Base-by-base conservation (phyloP, 2,888 invertebrate species). In the Eulithis testata region DNA sequence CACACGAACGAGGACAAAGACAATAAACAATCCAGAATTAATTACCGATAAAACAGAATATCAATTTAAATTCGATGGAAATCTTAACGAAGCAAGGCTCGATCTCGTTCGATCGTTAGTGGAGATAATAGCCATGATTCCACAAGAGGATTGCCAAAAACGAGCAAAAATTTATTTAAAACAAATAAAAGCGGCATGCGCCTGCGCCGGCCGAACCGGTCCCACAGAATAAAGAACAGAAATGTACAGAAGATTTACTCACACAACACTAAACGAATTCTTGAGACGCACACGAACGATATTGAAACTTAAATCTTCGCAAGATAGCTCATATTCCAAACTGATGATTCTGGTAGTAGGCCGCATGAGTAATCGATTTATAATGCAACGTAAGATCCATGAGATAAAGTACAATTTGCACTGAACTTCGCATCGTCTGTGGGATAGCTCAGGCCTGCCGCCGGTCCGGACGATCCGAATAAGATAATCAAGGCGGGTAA, bases 171-270 rank as follows among this genome's bases (percentile, higher is more conserved):
- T 86, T 83, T 86, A 84, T 87, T 84, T 87, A 91, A 91, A 91
- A 85, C 90, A 92, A 93, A 93, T 90, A 91, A 91, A 92, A 87
- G 80, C 85, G 84, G 85, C 88, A 81, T 85, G 89, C 87, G 87
- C 82, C 79, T 76, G 81, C 74, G 78, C 77, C 69, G 79, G 81
- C 11, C 37, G 55, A 89, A 91, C 91, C 88, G 76, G 90, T 90
- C 88, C 73, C 73, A 75, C 76, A 80, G 65, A 31, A 56, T 63
- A 59, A 50, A 80, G 76, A 59, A 11, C 11, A 59, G 36, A 45
- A 52, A 49, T 57, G 31, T n/a, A 59, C 59, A 59, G 62, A 59
- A 66, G 45, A 55, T 31, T 55, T 59, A 66, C 54, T 65, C 21
- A 47, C 45, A 60, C 21, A 12, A 43, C 49, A 65, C 58, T 55